Percentiles rank a stretch among this genome's conserved stretches.
These are phyloP conservation scores for Tetragnatha montana DNA, from an alignment of 2,888 invertebrate genomes.

Conservation along the genomic window DNA sequence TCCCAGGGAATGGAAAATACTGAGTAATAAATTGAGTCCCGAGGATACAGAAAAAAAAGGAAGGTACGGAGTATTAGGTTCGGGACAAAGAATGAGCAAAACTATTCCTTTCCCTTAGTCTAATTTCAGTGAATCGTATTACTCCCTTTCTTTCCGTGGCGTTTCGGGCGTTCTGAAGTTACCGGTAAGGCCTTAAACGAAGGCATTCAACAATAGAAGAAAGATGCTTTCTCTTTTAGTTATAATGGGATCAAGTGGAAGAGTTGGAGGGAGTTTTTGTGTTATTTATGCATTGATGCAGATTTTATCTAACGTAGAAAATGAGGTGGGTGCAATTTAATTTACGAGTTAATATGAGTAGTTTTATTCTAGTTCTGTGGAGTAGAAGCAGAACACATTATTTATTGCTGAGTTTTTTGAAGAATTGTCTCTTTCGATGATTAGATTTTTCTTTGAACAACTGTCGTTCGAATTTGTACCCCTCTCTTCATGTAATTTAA, in stretches of 20 bases:
- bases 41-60: not conserved
- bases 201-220: not conserved
- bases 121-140: not conserved
- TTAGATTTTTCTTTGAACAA: no score
- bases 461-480: no score
- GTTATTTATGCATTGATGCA: not conserved
- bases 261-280: not conserved
- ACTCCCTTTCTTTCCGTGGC: not conserved
- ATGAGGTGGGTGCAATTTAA: not conserved
- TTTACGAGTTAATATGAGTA: not conserved
- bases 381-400: no score
- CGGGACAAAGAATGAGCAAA: not conserved
- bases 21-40: conserved; percentile 35
- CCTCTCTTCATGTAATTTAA: no score
- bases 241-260: not conserved
- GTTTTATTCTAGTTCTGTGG: no score
- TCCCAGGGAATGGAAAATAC: conserved; percentile 23
- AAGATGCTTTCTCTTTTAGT: not conserved
- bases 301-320: not conserved
- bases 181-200: not conserved
- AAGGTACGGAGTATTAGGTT: not conserved
- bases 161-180: not conserved
- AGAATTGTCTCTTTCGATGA: no score
- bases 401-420: no score
- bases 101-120: not conserved